Evolutionary conservation across 2,797 vertebrate species (phyloP), one percentile per base, ranked within the genome.

Genomic region (Spinibarbus caldwelli): DNA sequence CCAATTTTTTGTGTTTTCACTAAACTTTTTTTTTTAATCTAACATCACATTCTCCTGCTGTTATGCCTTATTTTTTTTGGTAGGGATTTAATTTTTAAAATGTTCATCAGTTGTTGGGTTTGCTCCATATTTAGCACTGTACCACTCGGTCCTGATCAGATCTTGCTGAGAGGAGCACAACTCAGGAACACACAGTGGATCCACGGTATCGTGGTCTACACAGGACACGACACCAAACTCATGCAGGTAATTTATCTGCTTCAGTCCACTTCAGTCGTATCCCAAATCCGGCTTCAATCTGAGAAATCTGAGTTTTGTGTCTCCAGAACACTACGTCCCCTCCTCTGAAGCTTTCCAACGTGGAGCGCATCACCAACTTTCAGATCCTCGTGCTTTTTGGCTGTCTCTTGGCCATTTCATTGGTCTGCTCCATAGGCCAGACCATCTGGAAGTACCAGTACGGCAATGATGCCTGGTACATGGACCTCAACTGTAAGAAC

Each of bases 161-260:
- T 99, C 93, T 94, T 99, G 86, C 94, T 99, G 57, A 96, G 98
- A 93, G 98, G 98, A 73, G 98, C 98, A 88, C 98, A 99, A 92
- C 72, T 99, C 89, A 97, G 98, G 91, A 99, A 99, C 92, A 99
- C 98, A 1, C 98, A 99, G 90, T 99, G 98, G 98, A 94, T 99
- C 90, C 97, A 98, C 1, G 98, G 98, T 54, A 96, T 99, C 68
- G 98, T 99, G 86, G 98, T 99, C 87, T 99, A 99, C 91, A 99
- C 98, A 0, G 98, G 98, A 79, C 98, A 99, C 34, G 98, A 99
- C 93, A 99, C 98, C 88, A 99, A 99, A 91, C 97, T 99, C 86
- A 99, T 99, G 98, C 98, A 99, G 98, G 98, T 98, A 91, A 89
- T 88, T 15, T 14, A 4, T 62, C 36, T 14, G 7, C 66, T 75